Conservation (phyloP, 2,113 vertebrate genomes). For the Progne subis region DNA sequence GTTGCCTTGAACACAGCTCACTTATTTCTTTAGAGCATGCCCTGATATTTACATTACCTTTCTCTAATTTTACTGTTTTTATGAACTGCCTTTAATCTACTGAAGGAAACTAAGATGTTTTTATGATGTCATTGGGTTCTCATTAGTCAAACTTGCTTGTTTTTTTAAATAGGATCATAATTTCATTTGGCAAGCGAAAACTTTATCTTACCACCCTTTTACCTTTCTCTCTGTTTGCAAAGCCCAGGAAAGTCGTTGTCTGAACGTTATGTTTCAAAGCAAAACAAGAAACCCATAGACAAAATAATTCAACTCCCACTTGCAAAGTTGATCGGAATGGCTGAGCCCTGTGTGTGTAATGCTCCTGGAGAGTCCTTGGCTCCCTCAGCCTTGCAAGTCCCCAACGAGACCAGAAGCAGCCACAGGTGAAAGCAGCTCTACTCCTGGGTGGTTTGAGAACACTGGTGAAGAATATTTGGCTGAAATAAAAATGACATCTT, state of each 20-base stretch:
- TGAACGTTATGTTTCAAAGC: background rate
- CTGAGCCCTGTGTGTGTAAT: background rate
- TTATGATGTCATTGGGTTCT: conserved; percentile 13
- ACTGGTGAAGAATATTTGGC: background rate
- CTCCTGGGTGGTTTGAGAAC: background rate
- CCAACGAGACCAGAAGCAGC: background rate
- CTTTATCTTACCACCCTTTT: background rate
- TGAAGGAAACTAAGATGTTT: conserved; percentile 12
- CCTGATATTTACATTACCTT: conserved; percentile 25
- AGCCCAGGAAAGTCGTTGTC: background rate
- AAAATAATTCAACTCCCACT: conserved; percentile 17
- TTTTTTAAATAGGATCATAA: background rate
- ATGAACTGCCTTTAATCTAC: conserved; percentile 49
- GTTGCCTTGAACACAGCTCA: background rate
- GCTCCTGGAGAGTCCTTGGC: background rate
- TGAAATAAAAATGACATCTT: background rate
- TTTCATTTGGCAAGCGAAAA: conserved; percentile 11
- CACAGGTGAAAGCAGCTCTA: background rate
- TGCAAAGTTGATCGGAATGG: background rate
- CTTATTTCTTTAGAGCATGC: background rate
- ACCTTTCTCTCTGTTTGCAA: background rate
- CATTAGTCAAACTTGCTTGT: conserved; percentile 1
- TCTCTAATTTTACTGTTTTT: background rate
- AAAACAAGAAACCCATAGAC: background rate
- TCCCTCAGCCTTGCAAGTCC: background rate